phyloP scores from a whole-genome alignment of 2,888 invertebrate genomes.

The Fissipunctia ypsillon region DNA sequence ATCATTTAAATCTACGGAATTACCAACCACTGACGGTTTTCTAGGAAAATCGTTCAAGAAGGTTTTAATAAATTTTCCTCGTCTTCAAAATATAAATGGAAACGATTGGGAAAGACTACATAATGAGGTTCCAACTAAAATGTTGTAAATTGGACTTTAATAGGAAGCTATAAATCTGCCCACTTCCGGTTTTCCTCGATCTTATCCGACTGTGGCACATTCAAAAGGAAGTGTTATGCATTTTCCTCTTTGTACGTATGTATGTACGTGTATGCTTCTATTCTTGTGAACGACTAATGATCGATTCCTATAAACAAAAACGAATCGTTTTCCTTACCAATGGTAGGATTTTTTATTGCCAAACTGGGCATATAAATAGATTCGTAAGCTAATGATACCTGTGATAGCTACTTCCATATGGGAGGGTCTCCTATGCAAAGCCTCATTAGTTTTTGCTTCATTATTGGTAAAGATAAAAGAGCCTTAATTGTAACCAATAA shows the following conservation, averaged over 20 bases:
- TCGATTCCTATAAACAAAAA: too few species aligned
- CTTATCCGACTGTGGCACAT: slow-evolving; percentile 35
- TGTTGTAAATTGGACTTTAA: slow-evolving; percentile 22
- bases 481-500: too few species aligned
- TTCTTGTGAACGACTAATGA: not conserved
- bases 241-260: slow-evolving; percentile 13
- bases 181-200: slow-evolving; percentile 41
- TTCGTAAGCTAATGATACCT: too few species aligned
- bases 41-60: slow-evolving; percentile 2
- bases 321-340: too few species aligned
- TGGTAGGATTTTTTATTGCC: too few species aligned
- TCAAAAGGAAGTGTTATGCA: slow-evolving; percentile 20
- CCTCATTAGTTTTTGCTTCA: too few species aligned
- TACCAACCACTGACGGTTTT: not conserved
- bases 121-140: slow-evolving; percentile 34
- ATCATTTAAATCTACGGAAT: too few species aligned
- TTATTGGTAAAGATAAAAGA: too few species aligned
- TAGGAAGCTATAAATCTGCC: slow-evolving; percentile 46
- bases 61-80: slow-evolving; percentile 2
- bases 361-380: too few species aligned
- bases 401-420: too few species aligned
- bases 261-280: not conserved
- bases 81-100: slow-evolving; percentile 10
- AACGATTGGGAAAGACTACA: slow-evolving; percentile 20
- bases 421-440: too few species aligned